phyloP scores from a whole-genome alignment of 2,888 invertebrate genomes.

The Oscheius myriophilus region DNA sequence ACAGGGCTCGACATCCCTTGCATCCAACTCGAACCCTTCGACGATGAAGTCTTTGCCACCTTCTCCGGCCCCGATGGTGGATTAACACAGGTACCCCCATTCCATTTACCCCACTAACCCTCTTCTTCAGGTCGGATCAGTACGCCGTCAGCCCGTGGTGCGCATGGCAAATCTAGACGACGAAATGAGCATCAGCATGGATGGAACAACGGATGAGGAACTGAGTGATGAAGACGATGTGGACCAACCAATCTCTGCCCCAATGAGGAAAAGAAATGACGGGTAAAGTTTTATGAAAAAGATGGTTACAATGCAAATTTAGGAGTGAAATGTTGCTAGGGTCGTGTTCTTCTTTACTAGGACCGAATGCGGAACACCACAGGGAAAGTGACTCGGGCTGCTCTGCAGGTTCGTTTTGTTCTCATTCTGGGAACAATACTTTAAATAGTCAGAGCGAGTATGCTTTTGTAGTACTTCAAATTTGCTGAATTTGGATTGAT shows the following conservation, averaged over 20 bases:
- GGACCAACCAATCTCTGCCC: slow-evolving; percentile 29
- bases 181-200: slow-evolving; percentile 64
- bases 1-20: slow-evolving; percentile 55
- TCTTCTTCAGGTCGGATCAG: slow-evolving; percentile 55
- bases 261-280: slow-evolving; percentile 10
- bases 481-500: too few relatives aligned
- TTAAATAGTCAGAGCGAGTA: too few relatives aligned
- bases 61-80: slow-evolving; percentile 86
- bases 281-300: neutral
- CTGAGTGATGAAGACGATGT: slow-evolving; percentile 54
- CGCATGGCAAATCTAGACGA: slow-evolving; percentile 69
- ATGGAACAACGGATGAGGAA: slow-evolving; percentile 53
- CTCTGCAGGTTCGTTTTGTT: slow-evolving; percentile 10
- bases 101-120: neutral
- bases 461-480: too few relatives aligned
- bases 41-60: slow-evolving; percentile 75
- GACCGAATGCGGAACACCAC: slow-evolving; percentile 43
- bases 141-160: slow-evolving; percentile 59
- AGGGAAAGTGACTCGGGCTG: slow-evolving; percentile 21
- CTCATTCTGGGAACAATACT: too few relatives aligned
- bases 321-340: slow-evolving; percentile 43
- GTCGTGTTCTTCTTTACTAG: slow-evolving; percentile 55
- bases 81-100: slow-evolving; percentile 77
- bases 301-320: neutral
- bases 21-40: slow-evolving; percentile 48